Base-by-base conservation (phyloP, 2,113 vertebrate species). In the Potamarius usumacintae region DNA sequence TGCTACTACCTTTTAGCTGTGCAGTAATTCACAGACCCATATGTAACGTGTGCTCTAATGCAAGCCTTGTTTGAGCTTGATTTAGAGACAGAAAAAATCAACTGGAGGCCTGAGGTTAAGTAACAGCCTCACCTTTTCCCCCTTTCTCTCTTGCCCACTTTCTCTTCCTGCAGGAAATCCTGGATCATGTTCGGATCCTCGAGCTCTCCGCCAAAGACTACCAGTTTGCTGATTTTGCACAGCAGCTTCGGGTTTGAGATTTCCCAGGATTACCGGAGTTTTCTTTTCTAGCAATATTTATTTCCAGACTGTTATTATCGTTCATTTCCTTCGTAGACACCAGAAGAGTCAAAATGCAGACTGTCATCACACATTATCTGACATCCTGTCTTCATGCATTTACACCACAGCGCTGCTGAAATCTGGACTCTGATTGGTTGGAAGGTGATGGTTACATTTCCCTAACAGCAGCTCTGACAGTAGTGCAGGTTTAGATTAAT, bases 221-320 rank as follows among this genome's bases (percentile, higher is more conserved):
- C 30, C 96, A 97, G 88, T 98, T 97, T 90, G 95, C 96, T 71
- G 96, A 97, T 87, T 98, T 98, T 90, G 94, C 97, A 87, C 95
- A 94, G 91, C 96, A 97, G 89, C 96, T 97, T 89, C 96, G 97
- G 95, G 96, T 96, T 97, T 99, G 94, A 99, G 97, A 84, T 71
- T 71, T 25, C 30, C 50, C 53, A 34, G 78, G 78, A 60, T 34
- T 60, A 81, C 55, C 18, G 5, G 27, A 10, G 27, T 62, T 60
- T 81, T 34, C 8, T 11, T 30, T 80, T 60, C 9, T 58, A 30
- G 14, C n/a, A 18, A 52, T 25, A 34, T 79, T 79, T 20, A 4
- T 34, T 81, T 82, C 63, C 50, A 84, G 50, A 34, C 34, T 6
- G 14, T 65, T 11, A 53, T 84, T 62, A 34, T 27, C 7, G 17